Percentiles rank a stretch among this genome's conserved stretches.
Conservation (phyloP, 23 tunicate genomes). For the Aplidium turbinatum region DNA sequence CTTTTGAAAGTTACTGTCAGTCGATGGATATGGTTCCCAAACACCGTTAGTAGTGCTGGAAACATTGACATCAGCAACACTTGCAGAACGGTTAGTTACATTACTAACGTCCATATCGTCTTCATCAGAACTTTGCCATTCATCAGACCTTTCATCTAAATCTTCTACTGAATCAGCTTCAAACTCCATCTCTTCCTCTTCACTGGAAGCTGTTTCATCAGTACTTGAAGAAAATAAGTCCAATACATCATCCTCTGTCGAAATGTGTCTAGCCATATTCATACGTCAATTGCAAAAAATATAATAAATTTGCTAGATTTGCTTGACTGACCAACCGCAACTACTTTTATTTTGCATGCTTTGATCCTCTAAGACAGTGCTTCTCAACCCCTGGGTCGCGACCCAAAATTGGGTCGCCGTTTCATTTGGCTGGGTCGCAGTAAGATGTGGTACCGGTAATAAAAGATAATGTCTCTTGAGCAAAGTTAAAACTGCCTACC, state of each 20-base stretch:
- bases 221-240: constrained; percentile 25
- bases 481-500: no score
- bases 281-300: no score
- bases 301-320: no score
- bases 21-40: constrained; percentile 28
- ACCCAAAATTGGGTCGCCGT: no score
- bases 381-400: no score
- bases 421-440: no score
- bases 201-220: constrained; percentile 24
- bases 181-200: constrained; percentile 37
- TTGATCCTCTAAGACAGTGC: no score
- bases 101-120: constrained; percentile 24
- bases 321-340: no score
- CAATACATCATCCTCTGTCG: constrained; percentile 17
- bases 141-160: constrained; percentile 28
- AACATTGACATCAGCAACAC: constrained; percentile 15
- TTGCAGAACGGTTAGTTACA: constrained; percentile 19
- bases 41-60: constrained; percentile 26
- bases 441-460: no score
- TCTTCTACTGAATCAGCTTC: constrained; percentile 4
- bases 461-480: no score
- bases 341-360: no score
- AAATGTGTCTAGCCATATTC: no score
- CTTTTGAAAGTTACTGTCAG: constrained; percentile 27
- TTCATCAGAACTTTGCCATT: background rate